Evolutionary conservation across 2,888 invertebrate genomes (phyloP).

Genomic region (Stictocephala bisonia): DNA sequence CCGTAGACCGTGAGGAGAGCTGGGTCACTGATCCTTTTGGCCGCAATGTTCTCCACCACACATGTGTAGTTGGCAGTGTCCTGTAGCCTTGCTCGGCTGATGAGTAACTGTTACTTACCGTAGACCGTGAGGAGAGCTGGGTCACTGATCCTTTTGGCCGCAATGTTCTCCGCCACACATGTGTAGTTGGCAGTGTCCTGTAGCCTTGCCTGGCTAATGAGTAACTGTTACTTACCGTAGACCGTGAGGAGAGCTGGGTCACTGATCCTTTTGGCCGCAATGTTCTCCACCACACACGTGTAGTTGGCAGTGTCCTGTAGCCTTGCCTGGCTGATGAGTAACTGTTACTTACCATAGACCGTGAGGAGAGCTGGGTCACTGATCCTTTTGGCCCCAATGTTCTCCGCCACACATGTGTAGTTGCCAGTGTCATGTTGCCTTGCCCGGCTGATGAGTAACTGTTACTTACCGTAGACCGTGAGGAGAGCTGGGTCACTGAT

Average conservation of each 20-base stretch:
- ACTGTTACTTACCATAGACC: slow-evolving; percentile 87
- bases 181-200: slow-evolving; percentile 95
- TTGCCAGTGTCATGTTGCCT: too few species aligned
- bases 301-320: slow-evolving; percentile 93
- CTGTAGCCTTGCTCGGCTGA: too few species aligned
- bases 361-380: too few species aligned
- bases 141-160: slow-evolving; percentile 84
- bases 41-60: too few species aligned
- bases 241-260: slow-evolving; percentile 88
- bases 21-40: too few species aligned
- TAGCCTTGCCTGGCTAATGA: slow-evolving; percentile 87
- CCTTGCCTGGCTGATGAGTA: slow-evolving; percentile 87
- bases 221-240: slow-evolving; percentile 86
- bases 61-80: too few species aligned
- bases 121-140: slow-evolving; percentile 90
- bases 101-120: slow-evolving; percentile 86
- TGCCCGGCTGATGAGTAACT: too few species aligned
- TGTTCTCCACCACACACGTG: slow-evolving; percentile 94
- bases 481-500: slow-evolving; percentile 87
- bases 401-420: too few species aligned
- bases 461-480: slow-evolving; percentile 89
- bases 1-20: too few species aligned
- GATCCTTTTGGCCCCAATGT: too few species aligned
- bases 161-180: slow-evolving; percentile 94
- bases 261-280: slow-evolving; percentile 85